These are phyloP conservation scores for Agrochola macilenta DNA, from an alignment of 2,888 invertebrate genomes.

Conservation along the genomic window DNA sequence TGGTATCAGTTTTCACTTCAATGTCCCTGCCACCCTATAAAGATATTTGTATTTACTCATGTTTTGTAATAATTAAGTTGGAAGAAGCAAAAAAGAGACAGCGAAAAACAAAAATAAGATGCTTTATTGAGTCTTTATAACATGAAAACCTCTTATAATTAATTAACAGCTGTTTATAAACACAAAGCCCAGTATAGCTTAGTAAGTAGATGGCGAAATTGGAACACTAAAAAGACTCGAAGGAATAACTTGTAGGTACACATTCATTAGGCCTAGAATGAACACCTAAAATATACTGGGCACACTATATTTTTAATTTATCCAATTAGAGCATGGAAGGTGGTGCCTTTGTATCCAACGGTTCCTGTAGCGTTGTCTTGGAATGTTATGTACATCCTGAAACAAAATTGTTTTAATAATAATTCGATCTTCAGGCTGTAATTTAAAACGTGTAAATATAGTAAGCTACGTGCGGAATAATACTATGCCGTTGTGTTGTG, in stretches of 20 bases:
- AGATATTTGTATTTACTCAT: too few species aligned
- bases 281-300: constrained; percentile 12
- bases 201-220: neutral
- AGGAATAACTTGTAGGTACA: neutral
- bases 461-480: neutral
- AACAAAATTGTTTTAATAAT: constrained; percentile 70
- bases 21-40: too few species aligned
- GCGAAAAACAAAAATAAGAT: neutral
- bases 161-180: neutral
- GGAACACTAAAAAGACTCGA: neutral
- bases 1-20: too few species aligned
- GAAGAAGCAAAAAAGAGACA: neutral
- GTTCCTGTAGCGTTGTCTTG: constrained; percentile 91
- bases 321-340: constrained; percentile 92
- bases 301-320: constrained; percentile 65
- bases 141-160: neutral
- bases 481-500: neutral
- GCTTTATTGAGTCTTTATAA: constrained; percentile 17
- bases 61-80: neutral
- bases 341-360: constrained; percentile 92
- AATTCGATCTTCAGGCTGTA: neutral
- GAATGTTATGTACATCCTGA: constrained; percentile 92
- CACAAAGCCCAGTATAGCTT: neutral
- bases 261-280: neutral
- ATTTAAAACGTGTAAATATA: too few species aligned